Conservation (phyloP, 2,888 invertebrate genomes). For the Caenorhabditis zanzibari region DNA sequence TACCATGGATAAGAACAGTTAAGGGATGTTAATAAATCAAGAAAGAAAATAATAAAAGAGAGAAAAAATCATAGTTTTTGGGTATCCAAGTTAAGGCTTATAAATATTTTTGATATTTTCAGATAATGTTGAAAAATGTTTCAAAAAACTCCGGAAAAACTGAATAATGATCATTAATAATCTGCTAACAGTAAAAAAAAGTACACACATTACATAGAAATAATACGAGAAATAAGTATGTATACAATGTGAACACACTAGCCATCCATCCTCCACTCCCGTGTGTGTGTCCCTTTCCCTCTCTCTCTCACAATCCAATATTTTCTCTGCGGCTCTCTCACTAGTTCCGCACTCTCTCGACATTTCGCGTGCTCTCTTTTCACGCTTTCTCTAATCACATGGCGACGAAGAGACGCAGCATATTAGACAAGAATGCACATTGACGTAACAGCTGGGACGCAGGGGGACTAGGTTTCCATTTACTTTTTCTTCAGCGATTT, state of each 20-base stretch:
- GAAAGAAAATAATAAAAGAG: too few species aligned
- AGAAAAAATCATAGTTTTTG: too few species aligned
- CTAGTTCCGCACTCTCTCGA: neutral
- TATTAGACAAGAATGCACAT: slow-evolving; percentile 32
- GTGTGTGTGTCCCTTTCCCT: neutral
- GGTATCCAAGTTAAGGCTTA: too few species aligned
- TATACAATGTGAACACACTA: neutral
- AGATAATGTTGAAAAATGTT: neutral
- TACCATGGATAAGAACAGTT: too few species aligned
- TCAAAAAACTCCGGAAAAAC: neutral
- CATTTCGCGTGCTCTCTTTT: neutral
- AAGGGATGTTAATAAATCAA: too few species aligned
- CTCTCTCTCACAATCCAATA: neutral
- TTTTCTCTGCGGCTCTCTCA: neutral
- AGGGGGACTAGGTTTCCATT: too few species aligned
- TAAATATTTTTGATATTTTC: neutral
- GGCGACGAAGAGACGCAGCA: slow-evolving; percentile 19
- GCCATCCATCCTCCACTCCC: neutral
- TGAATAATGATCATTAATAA: neutral
- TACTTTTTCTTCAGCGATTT: neutral
- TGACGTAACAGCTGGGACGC: slow-evolving; percentile 19
- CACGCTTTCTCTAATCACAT: neutral
- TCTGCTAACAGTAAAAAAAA: too few species aligned
- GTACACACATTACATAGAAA: neutral
- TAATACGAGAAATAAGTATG: slow-evolving; percentile 8